Percentiles rank a stretch among this genome's conserved stretches.
Evolutionary conservation across 2,797 vertebrate species (phyloP).

Genomic region (Lacerta bilineata): DNA sequence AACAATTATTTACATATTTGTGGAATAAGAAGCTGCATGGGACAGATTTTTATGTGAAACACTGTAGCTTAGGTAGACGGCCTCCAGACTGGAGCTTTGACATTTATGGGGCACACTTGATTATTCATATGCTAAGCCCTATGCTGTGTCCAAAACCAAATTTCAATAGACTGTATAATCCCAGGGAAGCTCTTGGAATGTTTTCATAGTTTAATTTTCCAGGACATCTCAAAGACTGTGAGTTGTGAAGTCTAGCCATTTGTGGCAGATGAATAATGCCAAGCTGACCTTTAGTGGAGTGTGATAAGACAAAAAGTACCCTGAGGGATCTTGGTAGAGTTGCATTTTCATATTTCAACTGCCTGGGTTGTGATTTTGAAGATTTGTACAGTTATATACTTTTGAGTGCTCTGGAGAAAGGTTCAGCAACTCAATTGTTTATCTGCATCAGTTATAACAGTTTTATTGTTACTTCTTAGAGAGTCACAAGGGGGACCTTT

Average conservation of each 20-base stretch:
- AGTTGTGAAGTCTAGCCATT: slow-evolving; percentile 50
- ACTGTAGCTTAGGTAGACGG: slow-evolving; percentile 20
- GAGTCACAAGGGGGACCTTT: not conserved
- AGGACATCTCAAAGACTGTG: slow-evolving; percentile 40
- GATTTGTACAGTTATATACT: slow-evolving; percentile 31
- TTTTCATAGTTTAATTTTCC: slow-evolving; percentile 65
- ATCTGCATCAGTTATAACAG: not conserved
- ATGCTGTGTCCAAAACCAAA: slow-evolving; percentile 38
- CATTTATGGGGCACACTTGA: slow-evolving; percentile 45
- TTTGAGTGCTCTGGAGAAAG: slow-evolving; percentile 28
- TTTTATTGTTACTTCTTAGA: not conserved
- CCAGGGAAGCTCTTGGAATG: slow-evolving; percentile 52
- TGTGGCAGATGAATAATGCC: slow-evolving; percentile 57
- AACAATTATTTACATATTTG: not conserved
- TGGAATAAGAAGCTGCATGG: not conserved
- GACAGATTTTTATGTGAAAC: slow-evolving; percentile 26
- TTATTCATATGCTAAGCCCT: slow-evolving; percentile 4
- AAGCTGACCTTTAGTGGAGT: slow-evolving; percentile 54
- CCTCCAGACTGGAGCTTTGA: not conserved
- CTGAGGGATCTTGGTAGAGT: slow-evolving; percentile 54
- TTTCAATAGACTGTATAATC: slow-evolving; percentile 57
- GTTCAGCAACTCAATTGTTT: slow-evolving; percentile 8
- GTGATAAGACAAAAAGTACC: slow-evolving; percentile 54
- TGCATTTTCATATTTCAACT: slow-evolving; percentile 55
- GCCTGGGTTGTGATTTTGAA: slow-evolving; percentile 56